Base-by-base conservation (phyloP, 2,888 invertebrate genomes). In the Chironomus riparius region DNA sequence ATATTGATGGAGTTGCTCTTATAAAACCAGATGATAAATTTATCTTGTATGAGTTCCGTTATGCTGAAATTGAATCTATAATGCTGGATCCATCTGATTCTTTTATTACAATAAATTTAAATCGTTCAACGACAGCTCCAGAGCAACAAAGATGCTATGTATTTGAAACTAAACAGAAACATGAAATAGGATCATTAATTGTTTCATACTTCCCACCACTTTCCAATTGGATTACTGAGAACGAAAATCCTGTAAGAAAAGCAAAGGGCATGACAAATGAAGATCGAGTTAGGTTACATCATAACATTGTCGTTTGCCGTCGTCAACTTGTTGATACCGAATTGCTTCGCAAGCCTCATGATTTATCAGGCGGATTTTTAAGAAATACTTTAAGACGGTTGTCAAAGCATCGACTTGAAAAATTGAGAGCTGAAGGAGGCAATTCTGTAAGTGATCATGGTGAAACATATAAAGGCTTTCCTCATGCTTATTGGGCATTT, bases 1-100 rank as follows among this genome's bases (percentile, higher is more conserved):
- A 94, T 80, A 91, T 92, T 78, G 95, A 96, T 79, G 97, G 97
- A 77, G 89, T 97, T 70, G 92, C 95, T 83, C 86, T 97, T 79
- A 94, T 97, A 76, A 92, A 95, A 79, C 92, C 95, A 0, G 92
- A 94, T 78, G 96, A 97, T 83, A 97, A 97, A 84, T 92, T 92
- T 78, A 93, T 97, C 1, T 85, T 97, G 22, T 93, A 94, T 76
- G 96, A 97, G 81, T 96, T 95, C 82, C 91, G 92, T 77, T 97
- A 96, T 83, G 88, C 87, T 78, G 95, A 96, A 82, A 92, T 97
- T 70, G 97, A 97, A 80, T 93, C 95, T 12, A 90, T 97, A 77
- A 89, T 94, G 83, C 86, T 97, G 79, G 96, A 97, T 82, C 94
- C 95, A 0, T 94, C 94, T 79, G 97, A 97, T 83, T 91, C 92